Conservation (phyloP, 2,113 vertebrate genomes). For the Mungos mungo region DNA sequence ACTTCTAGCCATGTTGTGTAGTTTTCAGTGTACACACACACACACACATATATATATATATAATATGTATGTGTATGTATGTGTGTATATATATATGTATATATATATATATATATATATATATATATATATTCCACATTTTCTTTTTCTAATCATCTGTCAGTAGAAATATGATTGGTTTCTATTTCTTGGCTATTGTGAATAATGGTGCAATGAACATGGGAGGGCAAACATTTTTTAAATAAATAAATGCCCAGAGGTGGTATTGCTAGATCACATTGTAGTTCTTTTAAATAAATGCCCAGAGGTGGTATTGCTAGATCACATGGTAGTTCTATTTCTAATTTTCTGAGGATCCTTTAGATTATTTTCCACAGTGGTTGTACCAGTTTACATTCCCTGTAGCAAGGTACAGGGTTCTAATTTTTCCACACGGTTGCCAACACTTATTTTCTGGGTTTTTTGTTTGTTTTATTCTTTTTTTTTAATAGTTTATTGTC, state of each 20-base stretch:
- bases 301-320: neutral
- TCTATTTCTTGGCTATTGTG: neutral
- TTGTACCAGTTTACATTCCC: neutral
- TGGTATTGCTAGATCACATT: neutral
- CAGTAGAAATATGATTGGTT: neutral
- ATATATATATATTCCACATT: neutral
- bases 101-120: too few relatives aligned
- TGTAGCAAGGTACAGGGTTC: neutral
- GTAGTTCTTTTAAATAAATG: neutral
- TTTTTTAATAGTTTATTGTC: too few relatives aligned
- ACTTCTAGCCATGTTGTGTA: too few relatives aligned
- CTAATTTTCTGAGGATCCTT: neutral
- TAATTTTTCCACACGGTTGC: neutral
- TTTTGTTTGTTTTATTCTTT: neutral
- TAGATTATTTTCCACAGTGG: neutral
- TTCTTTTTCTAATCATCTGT: neutral
- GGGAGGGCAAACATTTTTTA: neutral
- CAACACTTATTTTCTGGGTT: neutral
- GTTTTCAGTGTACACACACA: neutral
- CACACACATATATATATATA: too few relatives aligned
- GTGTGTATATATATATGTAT: neutral
- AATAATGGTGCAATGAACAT: neutral
- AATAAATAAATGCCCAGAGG: neutral
- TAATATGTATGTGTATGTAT: neutral
- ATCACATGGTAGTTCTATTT: neutral